These are phyloP conservation scores for Rhabdomys dilectus DNA, from an alignment of 2,113 vertebrate species.

Conservation along the genomic window DNA sequence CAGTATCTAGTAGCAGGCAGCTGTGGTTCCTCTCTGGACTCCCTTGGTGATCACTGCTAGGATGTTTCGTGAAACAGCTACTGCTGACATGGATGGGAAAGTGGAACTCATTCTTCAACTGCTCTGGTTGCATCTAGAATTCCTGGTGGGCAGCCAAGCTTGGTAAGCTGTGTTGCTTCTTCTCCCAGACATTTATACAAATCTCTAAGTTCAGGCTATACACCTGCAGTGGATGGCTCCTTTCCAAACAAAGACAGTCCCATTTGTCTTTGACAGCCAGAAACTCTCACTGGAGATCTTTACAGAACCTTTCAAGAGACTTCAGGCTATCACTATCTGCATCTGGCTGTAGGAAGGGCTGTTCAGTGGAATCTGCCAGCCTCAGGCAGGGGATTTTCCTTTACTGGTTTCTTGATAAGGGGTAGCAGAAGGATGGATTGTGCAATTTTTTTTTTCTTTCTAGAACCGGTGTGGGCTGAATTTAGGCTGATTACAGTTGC, in stretches of 20 bases:
- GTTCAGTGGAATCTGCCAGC: neutral
- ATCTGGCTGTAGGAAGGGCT: neutral
- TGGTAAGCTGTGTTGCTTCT: neutral
- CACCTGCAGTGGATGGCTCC: neutral
- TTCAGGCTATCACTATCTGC: neutral
- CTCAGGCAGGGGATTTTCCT: neutral
- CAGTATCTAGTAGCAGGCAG: neutral
- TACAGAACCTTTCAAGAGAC: neutral
- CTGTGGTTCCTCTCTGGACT: neutral
- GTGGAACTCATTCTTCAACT: neutral
- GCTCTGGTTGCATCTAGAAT: neutral
- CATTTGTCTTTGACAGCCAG: neutral
- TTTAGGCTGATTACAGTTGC: neutral
- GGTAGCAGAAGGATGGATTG: neutral
- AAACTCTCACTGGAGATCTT: neutral
- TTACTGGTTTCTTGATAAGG: slow-evolving; percentile 13
- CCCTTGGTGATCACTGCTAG: neutral
- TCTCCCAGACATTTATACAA: neutral
- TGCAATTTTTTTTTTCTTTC: neutral
- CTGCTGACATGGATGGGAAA: neutral
- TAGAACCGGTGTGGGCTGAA: neutral
- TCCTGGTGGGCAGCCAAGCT: neutral
- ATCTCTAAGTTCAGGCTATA: neutral
- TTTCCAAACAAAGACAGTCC: neutral
- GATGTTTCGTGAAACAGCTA: neutral